Conservation (phyloP, 2,888 invertebrate species). For the Drosophila quasianomalipes region DNA sequence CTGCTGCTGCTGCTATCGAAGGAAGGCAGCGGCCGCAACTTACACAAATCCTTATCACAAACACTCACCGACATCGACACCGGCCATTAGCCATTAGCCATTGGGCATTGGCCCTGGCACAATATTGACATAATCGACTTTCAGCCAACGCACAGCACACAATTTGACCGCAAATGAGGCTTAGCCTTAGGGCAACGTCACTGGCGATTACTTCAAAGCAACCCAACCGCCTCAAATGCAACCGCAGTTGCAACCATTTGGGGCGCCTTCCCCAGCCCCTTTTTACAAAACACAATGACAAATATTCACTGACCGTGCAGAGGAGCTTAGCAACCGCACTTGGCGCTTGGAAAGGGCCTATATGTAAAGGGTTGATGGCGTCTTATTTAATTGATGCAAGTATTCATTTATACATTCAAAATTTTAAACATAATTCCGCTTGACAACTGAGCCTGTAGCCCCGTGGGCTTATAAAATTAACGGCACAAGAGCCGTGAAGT, state of each 20-base stretch:
- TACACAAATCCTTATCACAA: conserved; percentile 71
- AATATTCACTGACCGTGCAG: conserved; percentile 40
- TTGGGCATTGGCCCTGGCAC: conserved; percentile 69
- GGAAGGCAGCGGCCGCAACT: conserved; percentile 50
- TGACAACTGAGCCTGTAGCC: conserved; percentile 28
- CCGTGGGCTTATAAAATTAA: conserved; percentile 44
- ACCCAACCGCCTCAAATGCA: conserved; percentile 31
- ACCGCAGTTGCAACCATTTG: conserved; percentile 40
- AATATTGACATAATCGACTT: conserved; percentile 82
- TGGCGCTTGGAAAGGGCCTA: conserved; percentile 3
- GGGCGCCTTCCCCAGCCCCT: background rate
- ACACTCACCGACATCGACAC: conserved; percentile 33
- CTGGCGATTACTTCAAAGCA: conserved; percentile 70
- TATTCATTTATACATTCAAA: conserved; percentile 7
- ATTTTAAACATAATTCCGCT: conserved; percentile 15
- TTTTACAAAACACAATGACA: conserved; percentile 43
- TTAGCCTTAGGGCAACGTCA: conserved; percentile 70
- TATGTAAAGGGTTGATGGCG: background rate
- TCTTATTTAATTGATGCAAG: conserved; percentile 28
- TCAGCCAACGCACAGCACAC: conserved; percentile 75
- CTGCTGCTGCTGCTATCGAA: conserved; percentile 9
- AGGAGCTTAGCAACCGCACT: conserved; percentile 22
- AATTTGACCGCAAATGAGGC: conserved; percentile 80
- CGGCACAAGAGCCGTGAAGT: conserved; percentile 51
- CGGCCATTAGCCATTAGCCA: conserved; percentile 34